phyloP scores from a whole-genome alignment of 2,888 invertebrate species.

The Molorchus minor region DNA sequence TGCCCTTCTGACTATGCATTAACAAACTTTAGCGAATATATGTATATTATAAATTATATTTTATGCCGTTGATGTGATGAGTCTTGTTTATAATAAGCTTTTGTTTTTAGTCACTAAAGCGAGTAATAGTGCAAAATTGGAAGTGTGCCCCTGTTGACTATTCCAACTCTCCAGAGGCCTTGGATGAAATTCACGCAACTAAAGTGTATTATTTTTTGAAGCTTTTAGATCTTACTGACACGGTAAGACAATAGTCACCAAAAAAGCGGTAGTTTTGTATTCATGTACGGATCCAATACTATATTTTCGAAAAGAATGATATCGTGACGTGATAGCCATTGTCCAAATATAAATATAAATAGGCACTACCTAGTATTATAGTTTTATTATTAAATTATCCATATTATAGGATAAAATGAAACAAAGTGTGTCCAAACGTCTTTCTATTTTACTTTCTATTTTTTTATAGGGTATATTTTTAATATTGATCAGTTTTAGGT shows the following conservation, averaged over 20 bases:
- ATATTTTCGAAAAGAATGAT: too few species aligned
- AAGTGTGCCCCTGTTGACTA: background rate
- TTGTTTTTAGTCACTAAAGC: background rate
- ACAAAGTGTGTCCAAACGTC: background rate
- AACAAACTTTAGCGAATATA: too few species aligned
- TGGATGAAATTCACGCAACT: background rate
- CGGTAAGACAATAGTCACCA: constrained; percentile 63
- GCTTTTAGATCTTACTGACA: constrained; percentile 77
- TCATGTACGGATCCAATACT: too few species aligned
- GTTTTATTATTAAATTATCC: background rate
- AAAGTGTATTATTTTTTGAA: constrained; percentile 68
- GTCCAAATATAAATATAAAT: too few species aligned
- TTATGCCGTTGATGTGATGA: too few species aligned
- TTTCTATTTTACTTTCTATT: background rate
- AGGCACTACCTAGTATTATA: too few species aligned
- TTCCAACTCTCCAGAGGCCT: background rate
- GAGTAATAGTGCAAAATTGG: background rate
- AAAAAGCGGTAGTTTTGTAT: too few species aligned
- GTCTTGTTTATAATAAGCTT: too few species aligned
- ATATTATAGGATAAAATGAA: background rate
- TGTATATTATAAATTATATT: too few species aligned
- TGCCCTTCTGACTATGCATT: too few species aligned
- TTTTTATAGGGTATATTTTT: background rate
- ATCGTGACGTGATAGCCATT: too few species aligned
- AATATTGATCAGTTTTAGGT: constrained; percentile 62